Base-by-base conservation (phyloP, 2,888 invertebrate genomes). In the Torymus texanus region DNA sequence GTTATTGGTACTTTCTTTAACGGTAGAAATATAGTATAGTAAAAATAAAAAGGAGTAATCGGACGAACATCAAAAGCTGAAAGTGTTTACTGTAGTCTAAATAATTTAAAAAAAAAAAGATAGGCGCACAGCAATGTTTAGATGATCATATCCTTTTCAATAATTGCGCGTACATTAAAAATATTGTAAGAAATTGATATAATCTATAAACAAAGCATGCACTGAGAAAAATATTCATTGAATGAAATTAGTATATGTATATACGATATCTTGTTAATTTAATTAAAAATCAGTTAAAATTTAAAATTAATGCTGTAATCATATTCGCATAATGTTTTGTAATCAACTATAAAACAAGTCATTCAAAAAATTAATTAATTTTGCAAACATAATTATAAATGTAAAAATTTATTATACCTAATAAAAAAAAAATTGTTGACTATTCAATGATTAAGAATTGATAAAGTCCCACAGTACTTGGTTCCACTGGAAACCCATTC, bases 141-240 rank as follows among this genome's bases (percentile, higher is more conserved):
- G 29, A 29, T 29, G 5, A 8, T 41, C 41, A 41, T 8, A 8
- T 41, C 8, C 41, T 56, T 2, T 75, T 70, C 58, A 70, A 74
- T 61, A 58, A 61, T 61, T 62, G 50, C 16, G 50, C 41, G n/a
- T 56, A 62, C 24, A 62, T 72, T 72, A 62, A 50, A 29, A 61
- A 59, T 55, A 67, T 63, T 63, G 50, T 41, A 55, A 66, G 12
- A 76, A 29, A 29, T 75, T 67, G 14, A 50, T 53, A 61, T 41
- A 41, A 58, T 51, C 51, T 71, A 63, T 58, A 55, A 65, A 72
- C 53, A 68, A 70, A 63, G 14, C 8, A 63, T 56, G n/a, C 67
- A 62, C 51, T n/a, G 55, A 55, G 21, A 62, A 71, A 77, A 77
- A 70, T 24, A 59, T 74, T 74, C 58, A 65, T 66, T 75, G 3